phyloP scores from a whole-genome alignment of 1,140 invertebrate genomes.

The Saccostrea glomerata region DNA sequence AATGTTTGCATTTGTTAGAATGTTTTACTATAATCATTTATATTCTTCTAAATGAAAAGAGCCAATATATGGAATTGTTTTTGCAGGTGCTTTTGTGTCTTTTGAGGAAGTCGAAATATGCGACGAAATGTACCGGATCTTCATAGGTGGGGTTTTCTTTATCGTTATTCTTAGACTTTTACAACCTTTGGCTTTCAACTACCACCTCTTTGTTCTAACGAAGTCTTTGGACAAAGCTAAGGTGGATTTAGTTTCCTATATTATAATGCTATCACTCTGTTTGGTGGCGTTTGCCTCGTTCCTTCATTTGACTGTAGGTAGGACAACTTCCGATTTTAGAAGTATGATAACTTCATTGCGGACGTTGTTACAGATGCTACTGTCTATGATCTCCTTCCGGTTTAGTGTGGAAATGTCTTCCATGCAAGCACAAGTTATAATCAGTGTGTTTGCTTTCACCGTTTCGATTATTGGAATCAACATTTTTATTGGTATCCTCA shows the following conservation, averaged over 20 bases:
- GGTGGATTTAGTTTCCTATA: conserved; percentile 31
- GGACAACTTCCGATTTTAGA: conserved; percentile 26
- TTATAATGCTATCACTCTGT: conserved; percentile 40
- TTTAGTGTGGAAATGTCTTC: conserved; percentile 12
- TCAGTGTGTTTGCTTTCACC: conserved; percentile 33
- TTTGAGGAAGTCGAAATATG: conserved; percentile 54
- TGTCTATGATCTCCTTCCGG: conserved; percentile 15
- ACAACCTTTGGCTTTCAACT: conserved; percentile 57
- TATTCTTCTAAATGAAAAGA: background rate
- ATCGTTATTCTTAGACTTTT: conserved; percentile 54
- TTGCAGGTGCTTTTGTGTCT: conserved; percentile 54
- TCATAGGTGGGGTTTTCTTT: conserved; percentile 51
- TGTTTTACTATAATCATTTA: background rate
- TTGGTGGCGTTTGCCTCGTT: conserved; percentile 53
- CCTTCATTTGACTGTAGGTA: conserved; percentile 49
- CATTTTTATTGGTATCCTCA: conserved; percentile 40
- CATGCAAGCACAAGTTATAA: background rate
- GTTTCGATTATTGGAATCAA: conserved; percentile 41
- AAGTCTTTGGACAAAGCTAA: conserved; percentile 42
- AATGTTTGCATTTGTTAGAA: background rate
- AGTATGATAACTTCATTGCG: background rate
- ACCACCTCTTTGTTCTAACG: conserved; percentile 56
- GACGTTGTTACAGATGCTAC: background rate
- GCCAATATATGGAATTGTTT: background rate
- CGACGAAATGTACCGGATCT: conserved; percentile 53